phyloP scores from a whole-genome alignment of 2,113 vertebrate genomes.

The Silurus glanis region DNA sequence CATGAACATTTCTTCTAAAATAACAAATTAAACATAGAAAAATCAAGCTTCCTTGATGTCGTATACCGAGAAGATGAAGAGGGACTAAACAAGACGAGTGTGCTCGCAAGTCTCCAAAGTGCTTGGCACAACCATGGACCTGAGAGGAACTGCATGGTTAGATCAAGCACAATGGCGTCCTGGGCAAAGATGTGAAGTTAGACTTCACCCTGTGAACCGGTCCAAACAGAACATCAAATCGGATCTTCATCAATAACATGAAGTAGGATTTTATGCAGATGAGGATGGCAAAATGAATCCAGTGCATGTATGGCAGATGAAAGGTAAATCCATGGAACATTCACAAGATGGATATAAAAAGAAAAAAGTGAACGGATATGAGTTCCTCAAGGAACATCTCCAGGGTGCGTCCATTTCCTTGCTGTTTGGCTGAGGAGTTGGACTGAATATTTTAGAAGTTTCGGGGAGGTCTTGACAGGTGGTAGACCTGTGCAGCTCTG shows the following conservation, averaged over 20 bases:
- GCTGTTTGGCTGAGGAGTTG: neutral
- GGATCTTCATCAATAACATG: neutral
- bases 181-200: slow-evolving; percentile 56
- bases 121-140: slow-evolving; percentile 82
- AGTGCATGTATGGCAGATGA: neutral
- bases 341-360: slow-evolving; percentile 14
- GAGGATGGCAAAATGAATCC: slow-evolving; percentile 32
- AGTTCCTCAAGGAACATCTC: neutral
- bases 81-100: neutral
- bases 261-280: slow-evolving; percentile 4
- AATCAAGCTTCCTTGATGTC: neutral
- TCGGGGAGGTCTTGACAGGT: slow-evolving; percentile 30
- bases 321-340: slow-evolving; percentile 27
- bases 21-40: neutral
- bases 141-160: slow-evolving; percentile 78
- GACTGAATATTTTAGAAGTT: slow-evolving; percentile 3
- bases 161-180: slow-evolving; percentile 84
- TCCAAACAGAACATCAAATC: neutral
- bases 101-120: slow-evolving; percentile 76
- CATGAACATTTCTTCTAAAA: neutral
- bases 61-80: neutral
- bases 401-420: neutral
- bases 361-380: neutral
- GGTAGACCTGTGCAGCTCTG: slow-evolving; percentile 13
- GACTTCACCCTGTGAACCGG: slow-evolving; percentile 13